Percentiles rank a stretch among this genome's conserved stretches.
These are phyloP conservation scores for Cantharis flavilabris DNA, from an alignment of 2,888 invertebrate species.

Conservation along the genomic window DNA sequence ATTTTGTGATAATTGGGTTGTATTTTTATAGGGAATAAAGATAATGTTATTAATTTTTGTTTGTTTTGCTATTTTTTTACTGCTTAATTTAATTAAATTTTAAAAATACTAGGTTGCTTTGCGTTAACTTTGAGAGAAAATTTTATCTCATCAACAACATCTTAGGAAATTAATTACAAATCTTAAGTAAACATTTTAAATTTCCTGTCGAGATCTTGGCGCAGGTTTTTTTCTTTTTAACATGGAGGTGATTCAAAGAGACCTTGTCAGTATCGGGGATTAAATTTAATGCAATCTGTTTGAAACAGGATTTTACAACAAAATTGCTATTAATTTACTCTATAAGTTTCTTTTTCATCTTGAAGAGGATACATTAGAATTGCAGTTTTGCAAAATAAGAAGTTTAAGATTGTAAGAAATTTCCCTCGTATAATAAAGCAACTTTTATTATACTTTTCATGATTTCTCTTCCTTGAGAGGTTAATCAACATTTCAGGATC, in stretches of 20 bases:
- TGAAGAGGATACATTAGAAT: neutral
- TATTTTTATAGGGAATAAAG: neutral
- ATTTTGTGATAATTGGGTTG: neutral
- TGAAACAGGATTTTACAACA: neutral
- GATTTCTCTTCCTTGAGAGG: neutral
- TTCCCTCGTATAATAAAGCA: neutral
- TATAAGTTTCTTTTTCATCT: neutral
- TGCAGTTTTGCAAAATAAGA: neutral
- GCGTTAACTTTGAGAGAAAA: neutral
- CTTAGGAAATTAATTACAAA: neutral
- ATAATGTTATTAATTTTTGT: neutral
- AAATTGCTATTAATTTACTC: neutral
- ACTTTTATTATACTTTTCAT: neutral
- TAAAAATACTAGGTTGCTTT: neutral
- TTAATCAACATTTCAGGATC: neutral
- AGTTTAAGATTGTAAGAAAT: neutral
- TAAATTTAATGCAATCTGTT: neutral
- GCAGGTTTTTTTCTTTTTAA: neutral
- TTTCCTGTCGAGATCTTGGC: neutral
- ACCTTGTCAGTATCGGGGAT: neutral
- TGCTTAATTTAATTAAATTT: neutral
- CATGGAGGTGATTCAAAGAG: neutral
- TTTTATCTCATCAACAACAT: neutral
- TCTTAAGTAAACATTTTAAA: neutral
- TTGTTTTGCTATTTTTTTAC: neutral